Base-by-base conservation (phyloP, 2,113 vertebrate species). In the Gopherus flavomarginatus region DNA sequence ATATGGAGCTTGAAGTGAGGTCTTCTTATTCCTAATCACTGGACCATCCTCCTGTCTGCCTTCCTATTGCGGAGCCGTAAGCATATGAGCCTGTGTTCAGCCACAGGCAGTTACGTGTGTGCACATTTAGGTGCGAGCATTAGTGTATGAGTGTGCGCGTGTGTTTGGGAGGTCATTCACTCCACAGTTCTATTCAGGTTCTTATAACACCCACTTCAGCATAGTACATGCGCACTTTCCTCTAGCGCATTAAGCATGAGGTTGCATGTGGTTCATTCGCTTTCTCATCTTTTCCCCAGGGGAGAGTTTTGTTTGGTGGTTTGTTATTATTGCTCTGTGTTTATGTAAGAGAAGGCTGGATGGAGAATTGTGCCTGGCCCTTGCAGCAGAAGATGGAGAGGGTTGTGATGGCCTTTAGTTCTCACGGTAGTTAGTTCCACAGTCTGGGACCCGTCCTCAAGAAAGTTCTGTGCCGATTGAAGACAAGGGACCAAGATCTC, bases 401-500 rank as follows among this genome's bases (percentile, higher is more conserved):
- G n/a, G 17, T 22, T 22, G 35, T 19, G 69, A 42, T 22, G 22
- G n/a, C 69, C 10, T 19, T 42, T 75, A 9, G n/a, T 42, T 11
- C 69, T 24, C 22, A 35, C 38, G 16, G n/a, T 24, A 75, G 38
- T 75, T 75, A 35, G n/a, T 6, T 42, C 38, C 21, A 42, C n/a
- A 75, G 10, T 24, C 85, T 49, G 35, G 72, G 21, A 50, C 50
- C 19, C 8, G 42, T 35, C 12, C 7, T 69, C 22, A 11, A 38
- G 17, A 65, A 54, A 81, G 77, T 65, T 50, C 31, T 1, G 27
- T 14, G 5, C 81, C 29, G 22, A n/a, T 42, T 27, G 91, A 59
- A 38, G 83, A 52, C 10, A 7, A 80, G n/a, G 19, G 21, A 52
- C 53, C 13, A 44, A 57, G 42, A 93, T 86, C 90, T 96, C 95